A percentile compares a stretch with the other conserved stretches of the same genome.
phyloP scores from a whole-genome alignment of 2,888 invertebrate genomes.

The Xestia ashworthii region DNA sequence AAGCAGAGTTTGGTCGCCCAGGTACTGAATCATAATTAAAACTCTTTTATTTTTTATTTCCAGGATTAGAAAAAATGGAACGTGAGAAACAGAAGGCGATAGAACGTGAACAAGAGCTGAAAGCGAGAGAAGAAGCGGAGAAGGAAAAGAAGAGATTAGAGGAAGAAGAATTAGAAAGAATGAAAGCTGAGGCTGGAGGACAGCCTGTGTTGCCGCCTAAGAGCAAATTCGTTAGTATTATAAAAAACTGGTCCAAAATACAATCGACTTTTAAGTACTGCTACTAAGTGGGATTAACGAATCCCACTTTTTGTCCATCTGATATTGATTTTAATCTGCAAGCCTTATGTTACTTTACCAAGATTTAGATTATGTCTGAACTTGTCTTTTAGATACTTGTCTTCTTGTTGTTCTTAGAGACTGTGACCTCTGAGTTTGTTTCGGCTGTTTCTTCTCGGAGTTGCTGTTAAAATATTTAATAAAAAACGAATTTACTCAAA shows the following conservation, averaged over 20 bases:
- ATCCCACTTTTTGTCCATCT: no score
- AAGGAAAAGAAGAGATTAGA: slow-evolving; percentile 92
- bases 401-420: no score
- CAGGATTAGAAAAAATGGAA: slow-evolving; percentile 99
- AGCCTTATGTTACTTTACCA: no score
- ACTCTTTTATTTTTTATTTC: slow-evolving; percentile 56
- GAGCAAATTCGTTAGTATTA: slow-evolving; percentile 91
- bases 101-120: slow-evolving; percentile 94
- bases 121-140: slow-evolving; percentile 92
- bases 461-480: no score
- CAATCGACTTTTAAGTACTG: background rate
- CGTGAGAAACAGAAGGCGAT: slow-evolving; percentile 96
- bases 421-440: no score
- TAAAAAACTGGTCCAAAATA: background rate
- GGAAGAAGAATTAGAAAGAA: slow-evolving; percentile 81
- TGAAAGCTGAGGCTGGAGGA: slow-evolving; percentile 84
- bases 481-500: no score
- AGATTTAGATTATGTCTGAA: no score
- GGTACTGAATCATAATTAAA: background rate
- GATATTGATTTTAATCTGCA: no score
- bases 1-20: no score
- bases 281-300: no score
- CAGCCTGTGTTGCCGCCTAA: slow-evolving; percentile 88
- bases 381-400: no score
- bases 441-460: no score